Evolutionary conservation across 2,888 invertebrate genomes (phyloP), one percentile per base, ranked within the genome.

Genomic region (Rhimphoctona megacephalus): DNA sequence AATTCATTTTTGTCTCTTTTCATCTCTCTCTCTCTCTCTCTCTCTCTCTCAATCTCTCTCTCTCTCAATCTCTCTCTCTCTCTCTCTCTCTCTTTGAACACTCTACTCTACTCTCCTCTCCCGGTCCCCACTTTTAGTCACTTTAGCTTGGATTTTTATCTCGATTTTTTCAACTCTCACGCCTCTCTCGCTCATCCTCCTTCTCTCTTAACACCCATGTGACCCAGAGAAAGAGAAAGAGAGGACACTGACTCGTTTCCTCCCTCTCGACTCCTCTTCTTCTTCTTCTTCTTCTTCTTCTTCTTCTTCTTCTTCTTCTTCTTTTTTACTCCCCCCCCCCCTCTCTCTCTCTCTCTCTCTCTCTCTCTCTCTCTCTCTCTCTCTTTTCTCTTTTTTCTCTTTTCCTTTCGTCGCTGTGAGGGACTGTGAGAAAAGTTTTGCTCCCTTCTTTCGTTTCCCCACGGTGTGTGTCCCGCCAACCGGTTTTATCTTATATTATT

Each of bases 181-280:
- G 85, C 79, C 70, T 79, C 81, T 73, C 72, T 69, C 57, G 19
- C 17, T 39, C 36, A n/a, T 19, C 1, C 52, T 36, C 39, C 25
- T 22, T 69, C 36, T 66, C n/a, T 76, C 81, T 81, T 33, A 57
- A 86, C 86, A 87, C 85, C 86, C 86, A 88, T 83, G 88, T 86
- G 83, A 85, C 85, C 80, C 61, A 73, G 67, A 80, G 85, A 66
- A n/a, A 64, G 36, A 74, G 22, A 57, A 19, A 70, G 70, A n/a
- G 39, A 25, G 46, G 67, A 81, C 69, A 81, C 79, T 74, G 84
- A 76, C 76, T 86, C 79, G 61, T 61, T 30, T 81, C 70, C 22
- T 81, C 70, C 57, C 7, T 49, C 49, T 49, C 17, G 49, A 49
- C 7, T 49, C 49, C 17, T n/a, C 49, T 46, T 17, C 46, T 54